Base-by-base conservation (phyloP, 2,888 invertebrate species). In the Ichneumon xanthorius region DNA sequence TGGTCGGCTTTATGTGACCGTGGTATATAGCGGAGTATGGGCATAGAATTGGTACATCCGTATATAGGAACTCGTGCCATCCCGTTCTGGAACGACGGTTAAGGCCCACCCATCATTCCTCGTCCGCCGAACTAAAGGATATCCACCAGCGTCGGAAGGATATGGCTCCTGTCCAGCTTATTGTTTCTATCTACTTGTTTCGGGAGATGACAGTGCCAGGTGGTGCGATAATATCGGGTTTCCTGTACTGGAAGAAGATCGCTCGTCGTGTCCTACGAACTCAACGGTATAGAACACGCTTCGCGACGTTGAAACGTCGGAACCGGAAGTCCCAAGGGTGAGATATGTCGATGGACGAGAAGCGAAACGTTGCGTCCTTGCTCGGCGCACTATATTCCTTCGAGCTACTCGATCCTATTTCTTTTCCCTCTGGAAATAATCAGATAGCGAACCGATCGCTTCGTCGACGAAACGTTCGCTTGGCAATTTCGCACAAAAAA, bases 211-310 rank as follows among this genome's bases (percentile, higher is more conserved):
- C 85, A 86, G 82, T 77, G 80, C 85, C 85, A 86, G 85, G 82
- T 86, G 85, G 85, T 68, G 85, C 85, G 85, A 86, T 86, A 86
- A 82, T 86, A 86, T 86, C 85, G 82, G 80, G 77, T 86, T 86
- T 86, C 80, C 82, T 77, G 82, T 68, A 73, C 85, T 83, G 82
- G 77, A 86, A 80, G 80, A 86, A 68, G 82, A 86, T 77, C 78
- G 63, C 77, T 79, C 75, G 76, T 80, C 80, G 45, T 76, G 53
- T 72, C 73, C 53, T 40, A 45, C 58, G 45, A 30, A 72, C 50
- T 65, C 9, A 61, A 72, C 58, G 26, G 63, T 67, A 79, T 26
- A 16, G 61, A 63, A 48, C 58, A 65, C 55, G 79, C 63, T 80
- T 45, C 40, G 50, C 67, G 48, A 50, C 48, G 68, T 68, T 68